Evolutionary conservation across 2,888 invertebrate genomes (phyloP), one percentile per base, ranked within the genome.

Genomic region (Synergus umbraculus): DNA sequence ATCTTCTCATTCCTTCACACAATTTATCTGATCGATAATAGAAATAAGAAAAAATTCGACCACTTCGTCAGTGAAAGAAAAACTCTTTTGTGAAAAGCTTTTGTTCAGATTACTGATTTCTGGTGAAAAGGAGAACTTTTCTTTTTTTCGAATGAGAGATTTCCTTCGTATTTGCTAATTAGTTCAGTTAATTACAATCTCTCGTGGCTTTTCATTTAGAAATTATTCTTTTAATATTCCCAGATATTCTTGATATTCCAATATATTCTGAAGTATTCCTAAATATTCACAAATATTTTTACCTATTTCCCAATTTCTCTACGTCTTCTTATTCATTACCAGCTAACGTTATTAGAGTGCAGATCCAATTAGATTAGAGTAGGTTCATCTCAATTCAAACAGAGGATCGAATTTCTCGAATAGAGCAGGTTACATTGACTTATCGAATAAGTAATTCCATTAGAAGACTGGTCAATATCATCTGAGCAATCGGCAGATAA

Each of bases 401-500:
- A 29, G 22, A 29, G 29, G 3, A 29, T 29, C 29, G 29, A 29
- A 29, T 4, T 7, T 22, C 43, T 67, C 13, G 22, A 69, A 69
- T 69, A 69, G 29, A 15, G 22, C 29, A 15, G 54, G n/a, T 41
- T 41, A 73, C 37, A 73, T 54, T 54, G 54, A 73, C 37, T 73
- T 73, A 73, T 73, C 73, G 54, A 37, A 54, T 54, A 54, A 73
- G 73, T 73, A 73, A 73, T 54, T 73, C 41, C 49, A 73, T 73
- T 54, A 54, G n/a, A 73, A 49, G 73, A 73, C 54, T 54, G 37
- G 37, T 54, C 73, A 54, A 54, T 73, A 54, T 73, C 73, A 18
- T 37, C 37, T 73, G 54, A 54, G 73, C 4, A 73, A 73, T 73
- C 41, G 54, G n/a, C 49, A 54, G 73, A 73, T 54, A 54, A 49